phyloP scores from a whole-genome alignment of 2,888 invertebrate genomes.

The Formica aserva region DNA sequence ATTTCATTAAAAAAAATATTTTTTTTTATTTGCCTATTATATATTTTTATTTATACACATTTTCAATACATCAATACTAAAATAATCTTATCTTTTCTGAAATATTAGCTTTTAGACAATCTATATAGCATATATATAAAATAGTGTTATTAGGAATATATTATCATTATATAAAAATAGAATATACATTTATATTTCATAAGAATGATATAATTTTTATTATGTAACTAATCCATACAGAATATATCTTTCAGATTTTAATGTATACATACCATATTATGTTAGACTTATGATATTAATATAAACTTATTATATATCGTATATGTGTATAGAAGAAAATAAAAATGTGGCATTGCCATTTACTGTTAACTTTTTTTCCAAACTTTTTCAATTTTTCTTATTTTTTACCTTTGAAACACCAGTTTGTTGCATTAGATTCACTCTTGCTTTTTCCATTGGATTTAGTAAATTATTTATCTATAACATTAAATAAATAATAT shows the following conservation, averaged over 20 bases:
- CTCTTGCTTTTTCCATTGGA: background rate
- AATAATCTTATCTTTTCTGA: background rate
- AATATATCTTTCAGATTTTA: background rate
- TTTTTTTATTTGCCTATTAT: background rate
- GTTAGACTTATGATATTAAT: background rate
- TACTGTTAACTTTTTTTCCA: background rate
- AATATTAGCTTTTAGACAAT: background rate
- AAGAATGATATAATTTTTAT: background rate
- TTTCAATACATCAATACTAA: background rate
- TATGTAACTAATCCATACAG: conserved; percentile 1
- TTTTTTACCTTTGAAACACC: conserved; percentile 3
- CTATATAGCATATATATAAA: background rate
- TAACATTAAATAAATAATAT: background rate
- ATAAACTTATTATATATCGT: background rate
- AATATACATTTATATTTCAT: background rate
- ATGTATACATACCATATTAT: background rate
- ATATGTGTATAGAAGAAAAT: background rate
- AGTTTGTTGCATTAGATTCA: background rate
- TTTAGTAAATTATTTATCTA: conserved; percentile 27
- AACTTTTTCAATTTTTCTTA: background rate
- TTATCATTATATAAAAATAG: background rate
- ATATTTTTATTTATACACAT: background rate
- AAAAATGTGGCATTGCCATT: background rate
- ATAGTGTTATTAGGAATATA: background rate
- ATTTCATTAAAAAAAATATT: background rate